Base-by-base conservation (phyloP, 2,113 vertebrate species). In the Ptilonorhynchus violaceus region DNA sequence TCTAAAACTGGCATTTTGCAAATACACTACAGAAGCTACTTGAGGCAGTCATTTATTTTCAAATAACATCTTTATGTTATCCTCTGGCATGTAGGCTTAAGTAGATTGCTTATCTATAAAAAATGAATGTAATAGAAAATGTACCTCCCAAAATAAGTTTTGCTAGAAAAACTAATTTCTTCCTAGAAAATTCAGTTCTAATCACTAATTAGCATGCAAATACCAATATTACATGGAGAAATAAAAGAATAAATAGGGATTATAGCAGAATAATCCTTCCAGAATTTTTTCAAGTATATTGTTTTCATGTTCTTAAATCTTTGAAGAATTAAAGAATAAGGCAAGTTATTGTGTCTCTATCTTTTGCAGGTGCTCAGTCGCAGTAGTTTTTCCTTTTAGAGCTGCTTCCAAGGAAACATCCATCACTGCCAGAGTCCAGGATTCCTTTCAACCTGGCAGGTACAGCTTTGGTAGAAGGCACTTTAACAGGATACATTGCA, bases 151-250 rank as follows among this genome's bases (percentile, higher is more conserved):
- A 91, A 95, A 31, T 23, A 91, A 83, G 13, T 92, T 92, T 41
- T 7, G 2, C 41, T 19, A 63, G 53, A 87, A 91, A 93, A 76
- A 53, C 11, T 66, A 64, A 79, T 49, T 78, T 85, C 15, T 64
- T 88, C 53, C 35, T 70, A 30, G 73, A 88, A 94, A 86, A 88
- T 37, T 81, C 68, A 53, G 15, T 79, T 88, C 49, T 80, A 63
- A 83, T 59, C 92, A 67, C 23, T 72, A 93, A 95, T 97, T 94
- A 95, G 50, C 35, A 89, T 77, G 86, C 80, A 91, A 93, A 63
- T 47, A 74, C 27, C 63, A 86, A 92, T 47, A 91, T 33, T 84
- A 87, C 42, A 44, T 10, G 27, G 19, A 83, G 39, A 90, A 94
- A 93, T 63, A 92, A 92, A 89, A 86, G 39, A 76, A 88, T 77